These are phyloP conservation scores for Amyelois transitella DNA, from an alignment of 1,140 invertebrate species.

Conservation along the genomic window DNA sequence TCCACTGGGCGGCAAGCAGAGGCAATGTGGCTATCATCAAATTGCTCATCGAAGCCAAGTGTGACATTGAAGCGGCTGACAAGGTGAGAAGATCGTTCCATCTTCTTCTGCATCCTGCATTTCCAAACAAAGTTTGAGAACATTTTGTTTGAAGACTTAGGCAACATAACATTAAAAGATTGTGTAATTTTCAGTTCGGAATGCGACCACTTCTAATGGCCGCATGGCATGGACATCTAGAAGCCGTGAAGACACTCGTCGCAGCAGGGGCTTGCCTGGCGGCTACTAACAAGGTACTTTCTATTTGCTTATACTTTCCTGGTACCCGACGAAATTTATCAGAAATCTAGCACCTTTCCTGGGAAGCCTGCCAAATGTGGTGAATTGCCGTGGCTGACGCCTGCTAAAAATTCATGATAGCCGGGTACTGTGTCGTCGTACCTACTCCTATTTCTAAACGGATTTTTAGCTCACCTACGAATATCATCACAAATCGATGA, in stretches of 20 bases:
- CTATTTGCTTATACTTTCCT: conserved; percentile 12
- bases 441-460: no score
- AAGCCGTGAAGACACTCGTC: conserved; percentile 83
- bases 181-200: conserved; percentile 78
- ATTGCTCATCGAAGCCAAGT: conserved; percentile 81
- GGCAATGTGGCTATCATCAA: conserved; percentile 84
- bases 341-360: no score
- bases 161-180: conserved; percentile 4
- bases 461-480: no score
- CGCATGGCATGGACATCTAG: conserved; percentile 86
- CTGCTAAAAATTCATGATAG: no score
- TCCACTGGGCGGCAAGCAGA: conserved; percentile 84
- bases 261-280: conserved; percentile 83
- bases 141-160: conserved; percentile 18
- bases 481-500: no score
- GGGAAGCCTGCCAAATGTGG: no score
- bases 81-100: conserved; percentile 72
- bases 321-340: no score
- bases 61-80: conserved; percentile 84
- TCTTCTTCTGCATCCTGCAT: background rate
- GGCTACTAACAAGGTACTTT: conserved; percentile 83
- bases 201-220: conserved; percentile 89
- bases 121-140: no score
- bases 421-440: no score
- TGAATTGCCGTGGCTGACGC: no score